Evolutionary conservation across 1,140 invertebrate species (phyloP).

Genomic region (Drosophila melanica): DNA sequence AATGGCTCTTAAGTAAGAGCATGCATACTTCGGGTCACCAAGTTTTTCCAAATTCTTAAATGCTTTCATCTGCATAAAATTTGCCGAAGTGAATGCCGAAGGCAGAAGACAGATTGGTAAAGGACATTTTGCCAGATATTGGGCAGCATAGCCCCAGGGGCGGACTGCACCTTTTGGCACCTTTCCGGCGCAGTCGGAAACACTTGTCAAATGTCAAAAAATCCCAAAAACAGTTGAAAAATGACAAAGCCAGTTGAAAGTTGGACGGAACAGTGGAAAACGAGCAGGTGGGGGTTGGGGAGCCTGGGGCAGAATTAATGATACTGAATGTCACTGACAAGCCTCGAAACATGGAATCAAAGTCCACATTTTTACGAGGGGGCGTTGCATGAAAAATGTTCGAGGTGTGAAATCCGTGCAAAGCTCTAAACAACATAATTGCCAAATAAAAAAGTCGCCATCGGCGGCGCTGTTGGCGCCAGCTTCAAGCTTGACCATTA

Average conservation of each 20-base stretch:
- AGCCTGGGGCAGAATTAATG: slow-evolving; percentile 70
- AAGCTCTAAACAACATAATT: slow-evolving; percentile 79
- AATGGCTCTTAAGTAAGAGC: background rate
- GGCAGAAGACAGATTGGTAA: slow-evolving; percentile 33
- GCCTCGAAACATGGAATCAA: slow-evolving; percentile 80
- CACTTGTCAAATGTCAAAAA: slow-evolving; percentile 79
- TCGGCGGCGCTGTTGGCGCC: slow-evolving; percentile 32
- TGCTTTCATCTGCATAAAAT: slow-evolving; percentile 50
- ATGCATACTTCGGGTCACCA: background rate
- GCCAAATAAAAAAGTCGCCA: slow-evolving; percentile 80
- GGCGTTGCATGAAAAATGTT: slow-evolving; percentile 72
- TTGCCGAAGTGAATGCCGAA: background rate
- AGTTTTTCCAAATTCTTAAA: background rate
- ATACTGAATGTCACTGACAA: slow-evolving; percentile 80
- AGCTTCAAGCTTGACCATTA: slow-evolving; percentile 68
- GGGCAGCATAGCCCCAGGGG: background rate
- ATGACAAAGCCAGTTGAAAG: slow-evolving; percentile 57
- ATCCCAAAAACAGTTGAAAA: slow-evolving; percentile 69
- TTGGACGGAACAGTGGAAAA: background rate
- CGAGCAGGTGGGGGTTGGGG: background rate
- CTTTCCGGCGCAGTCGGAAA: slow-evolving; percentile 68
- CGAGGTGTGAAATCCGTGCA: slow-evolving; percentile 76
- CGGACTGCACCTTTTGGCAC: slow-evolving; percentile 58
- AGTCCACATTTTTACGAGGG: slow-evolving; percentile 30
- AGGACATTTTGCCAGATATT: slow-evolving; percentile 13